A percentile compares a stretch with the other conserved stretches of the same genome.
Evolutionary conservation across 2,888 invertebrate genomes (phyloP).

Genomic region (Thalpophila matura): DNA sequence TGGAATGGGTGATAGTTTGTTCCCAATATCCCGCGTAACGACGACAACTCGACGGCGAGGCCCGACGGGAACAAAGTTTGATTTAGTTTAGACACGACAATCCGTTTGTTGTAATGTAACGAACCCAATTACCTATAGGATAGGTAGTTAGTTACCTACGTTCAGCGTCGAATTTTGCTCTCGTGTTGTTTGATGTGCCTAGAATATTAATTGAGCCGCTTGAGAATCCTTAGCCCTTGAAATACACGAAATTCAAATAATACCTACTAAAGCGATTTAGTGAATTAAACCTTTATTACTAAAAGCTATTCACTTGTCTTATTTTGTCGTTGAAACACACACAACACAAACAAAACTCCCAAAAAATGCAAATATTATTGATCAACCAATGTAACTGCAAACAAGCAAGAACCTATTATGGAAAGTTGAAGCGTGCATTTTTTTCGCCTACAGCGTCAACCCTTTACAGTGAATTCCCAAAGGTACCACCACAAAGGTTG

Average conservation of each 20-base stretch:
- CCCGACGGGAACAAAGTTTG: slow-evolving; percentile 87
- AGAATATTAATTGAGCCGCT: slow-evolving; percentile 61
- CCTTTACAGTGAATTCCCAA: slow-evolving; percentile 32
- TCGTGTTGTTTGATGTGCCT: slow-evolving; percentile 59
- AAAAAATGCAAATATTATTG: slow-evolving; percentile 14
- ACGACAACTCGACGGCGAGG: slow-evolving; percentile 71
- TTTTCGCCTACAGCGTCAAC: slow-evolving; percentile 21
- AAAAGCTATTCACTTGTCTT: neutral
- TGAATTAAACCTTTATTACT: neutral
- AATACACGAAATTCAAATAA: too few species aligned
- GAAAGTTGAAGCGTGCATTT: slow-evolving; percentile 36
- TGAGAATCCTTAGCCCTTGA: slow-evolving; percentile 39
- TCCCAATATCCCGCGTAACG: slow-evolving; percentile 74
- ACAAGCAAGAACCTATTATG: slow-evolving; percentile 20
- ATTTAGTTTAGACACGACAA: slow-evolving; percentile 87
- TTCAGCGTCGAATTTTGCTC: slow-evolving; percentile 50
- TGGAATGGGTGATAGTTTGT: slow-evolving; percentile 75
- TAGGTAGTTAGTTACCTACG: slow-evolving; percentile 62
- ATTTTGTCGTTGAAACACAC: neutral
- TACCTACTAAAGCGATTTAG: neutral
- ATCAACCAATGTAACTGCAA: slow-evolving; percentile 19
- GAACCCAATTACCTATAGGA: slow-evolving; percentile 84
- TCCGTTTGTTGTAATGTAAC: slow-evolving; percentile 81
- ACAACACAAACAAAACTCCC: neutral
- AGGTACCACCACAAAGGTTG: slow-evolving; percentile 36